phyloP scores from a whole-genome alignment of 2,113 vertebrate genomes.

The Scortum barcoo region DNA sequence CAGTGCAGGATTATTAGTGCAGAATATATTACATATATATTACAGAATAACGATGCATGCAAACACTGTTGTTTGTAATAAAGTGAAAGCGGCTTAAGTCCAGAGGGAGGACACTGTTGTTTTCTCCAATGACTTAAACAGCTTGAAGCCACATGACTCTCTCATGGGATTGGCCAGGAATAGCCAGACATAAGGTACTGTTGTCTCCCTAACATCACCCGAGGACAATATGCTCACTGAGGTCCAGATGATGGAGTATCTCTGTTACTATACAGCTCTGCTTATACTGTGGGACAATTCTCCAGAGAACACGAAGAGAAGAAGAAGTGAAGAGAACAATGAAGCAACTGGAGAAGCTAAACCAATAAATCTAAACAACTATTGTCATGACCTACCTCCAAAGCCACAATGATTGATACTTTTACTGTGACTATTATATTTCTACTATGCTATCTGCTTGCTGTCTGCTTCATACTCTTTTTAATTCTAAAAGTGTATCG shows the following conservation, averaged over 20 bases:
- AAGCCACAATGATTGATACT: too few species aligned
- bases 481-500: too few species aligned
- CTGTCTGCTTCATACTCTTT: too few species aligned
- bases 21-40: too few species aligned
- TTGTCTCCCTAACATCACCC: slow-evolving; percentile 14
- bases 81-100: background rate
- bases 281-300: background rate
- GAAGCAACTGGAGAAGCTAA: background rate
- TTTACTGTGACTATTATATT: too few species aligned
- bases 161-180: slow-evolving; percentile 17
- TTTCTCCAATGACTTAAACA: slow-evolving; percentile 10
- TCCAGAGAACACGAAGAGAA: background rate
- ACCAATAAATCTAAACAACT: background rate
- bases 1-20: background rate
- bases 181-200: background rate
- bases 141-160: background rate
- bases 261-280: background rate
- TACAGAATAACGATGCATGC: background rate
- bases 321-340: background rate
- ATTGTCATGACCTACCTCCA: background rate
- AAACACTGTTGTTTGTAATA: background rate
- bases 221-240: background rate
- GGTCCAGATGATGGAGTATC: slow-evolving; percentile 16
- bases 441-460: too few species aligned
- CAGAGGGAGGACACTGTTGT: background rate